Base-by-base conservation (phyloP, 2,113 vertebrate species). In the Cepphus grylle region DNA sequence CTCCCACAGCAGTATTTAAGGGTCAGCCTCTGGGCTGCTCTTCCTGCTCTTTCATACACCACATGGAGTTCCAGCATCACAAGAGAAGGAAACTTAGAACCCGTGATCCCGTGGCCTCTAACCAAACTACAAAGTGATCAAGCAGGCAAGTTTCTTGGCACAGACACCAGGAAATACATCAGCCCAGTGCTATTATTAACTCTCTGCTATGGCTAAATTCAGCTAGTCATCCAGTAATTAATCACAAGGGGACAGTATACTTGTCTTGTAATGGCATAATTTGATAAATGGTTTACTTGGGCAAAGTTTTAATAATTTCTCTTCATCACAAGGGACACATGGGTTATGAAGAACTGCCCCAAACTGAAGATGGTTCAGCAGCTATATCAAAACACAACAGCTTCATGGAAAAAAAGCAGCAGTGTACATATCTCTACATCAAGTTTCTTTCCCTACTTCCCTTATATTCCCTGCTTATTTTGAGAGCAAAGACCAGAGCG, bases 71-170 rank as follows among this genome's bases (percentile, higher is more conserved):
- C 43, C 45, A 66, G 23, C 17, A 93, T 86, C 67, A 81, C 53
- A 78, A 77, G 86, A 78, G 62, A 86, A 58, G 25, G n/a, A 53
- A 89, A n/a, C 30, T 56, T 20, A 6, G 0, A 93, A 80, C 45
- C 20, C 34, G 1, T 55, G 82, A 95, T 80, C 74, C 53, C 5
- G 0, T 81, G 53, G 66, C 45, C 63, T 50, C 18, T 7, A 65
- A 47, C 30, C 52, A 80, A 80, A 72, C 55, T 36, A 69, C 49
- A 47, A 67, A 88, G 80, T 34, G 36, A 90, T 72, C 43, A 61
- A 78, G 25, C 65, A 56, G 53, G 42, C 47, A 86, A 84, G 55
- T 17, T 95, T 72, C 69, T 81, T 93, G 85, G 66, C 56, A 83
- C 34, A 81, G 34, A 42, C 55, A 91, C 7, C 34, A 50, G 34